Conservation (phyloP, 2,113 vertebrate genomes). For the cattle (Bos taurus) region ARS-UCD2.0 NC_037347.1:26966501-26967000, state of each 20-base stretch:
- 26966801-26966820: neutral
- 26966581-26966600: neutral
- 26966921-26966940: neutral
- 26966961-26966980: neutral
- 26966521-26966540: neutral
- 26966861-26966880: neutral
- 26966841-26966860: neutral
- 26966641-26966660: neutral
- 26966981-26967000: neutral
- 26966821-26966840: neutral
- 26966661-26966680: neutral
- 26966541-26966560: neutral
- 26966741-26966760: neutral
- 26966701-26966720: neutral
- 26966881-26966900: neutral
- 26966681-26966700: neutral
- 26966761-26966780: neutral
- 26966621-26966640: neutral
- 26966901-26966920: neutral
- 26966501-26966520: neutral
- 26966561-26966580: neutral
- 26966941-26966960: neutral
- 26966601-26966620: neutral
- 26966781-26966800: neutral
- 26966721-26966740: neutral